phyloP scores from a whole-genome alignment of 1,140 invertebrate genomes.

The Trachymyrmex cornetzi region DNA sequence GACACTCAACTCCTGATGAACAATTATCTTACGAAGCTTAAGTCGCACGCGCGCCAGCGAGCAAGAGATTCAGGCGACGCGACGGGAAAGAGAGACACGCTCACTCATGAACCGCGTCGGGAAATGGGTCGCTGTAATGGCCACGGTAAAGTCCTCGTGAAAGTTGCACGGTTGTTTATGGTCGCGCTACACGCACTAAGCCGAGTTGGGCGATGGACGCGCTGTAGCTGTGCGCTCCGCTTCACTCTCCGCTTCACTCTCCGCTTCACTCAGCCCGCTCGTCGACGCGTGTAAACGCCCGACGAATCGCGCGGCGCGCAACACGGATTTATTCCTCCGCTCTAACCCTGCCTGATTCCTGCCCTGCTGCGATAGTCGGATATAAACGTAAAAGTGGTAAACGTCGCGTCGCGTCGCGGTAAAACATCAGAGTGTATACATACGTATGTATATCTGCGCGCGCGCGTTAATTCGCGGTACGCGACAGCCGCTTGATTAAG shows the following conservation, averaged over 20 bases:
- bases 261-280: slow-evolving; percentile 21
- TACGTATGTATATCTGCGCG: background rate
- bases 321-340: slow-evolving; percentile 48
- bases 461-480: slow-evolving; percentile 34
- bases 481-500: slow-evolving; percentile 47
- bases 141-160: slow-evolving; percentile 74
- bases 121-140: slow-evolving; percentile 71
- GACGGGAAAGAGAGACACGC: background rate
- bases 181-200: slow-evolving; percentile 59
- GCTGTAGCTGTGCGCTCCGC: slow-evolving; percentile 4
- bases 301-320: background rate
- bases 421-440: slow-evolving; percentile 14
- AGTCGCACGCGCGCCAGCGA: slow-evolving; percentile 21
- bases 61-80: background rate
- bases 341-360: background rate
- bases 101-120: slow-evolving; percentile 58
- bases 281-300: slow-evolving; percentile 36
- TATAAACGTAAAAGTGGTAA: slow-evolving; percentile 65
- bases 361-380: background rate
- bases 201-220: slow-evolving; percentile 16
- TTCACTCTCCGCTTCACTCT: slow-evolving; percentile 12
- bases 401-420: slow-evolving; percentile 32
- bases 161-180: slow-evolving; percentile 72
- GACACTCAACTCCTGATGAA: slow-evolving; percentile 66
- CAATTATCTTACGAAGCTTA: slow-evolving; percentile 73